These are phyloP conservation scores for Drosophila saltans DNA, from an alignment of 1,140 invertebrate species.

Conservation along the genomic window DNA sequence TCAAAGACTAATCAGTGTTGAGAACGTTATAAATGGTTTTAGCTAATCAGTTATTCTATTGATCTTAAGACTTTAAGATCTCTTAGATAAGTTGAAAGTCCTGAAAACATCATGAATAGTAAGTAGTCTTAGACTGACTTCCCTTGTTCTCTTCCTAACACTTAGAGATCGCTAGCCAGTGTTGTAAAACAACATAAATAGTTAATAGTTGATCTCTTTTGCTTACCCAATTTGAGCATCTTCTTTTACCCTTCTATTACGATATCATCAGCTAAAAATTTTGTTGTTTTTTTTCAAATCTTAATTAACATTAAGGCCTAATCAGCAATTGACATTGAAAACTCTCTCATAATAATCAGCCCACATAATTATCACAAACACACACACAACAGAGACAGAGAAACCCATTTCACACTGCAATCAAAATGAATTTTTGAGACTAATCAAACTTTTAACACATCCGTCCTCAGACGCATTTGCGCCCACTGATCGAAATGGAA, in stretches of 20 bases:
- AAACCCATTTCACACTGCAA: conserved; percentile 24
- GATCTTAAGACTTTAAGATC: too few species aligned
- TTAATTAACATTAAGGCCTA: conserved; percentile 10
- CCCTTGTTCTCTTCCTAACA: too few species aligned
- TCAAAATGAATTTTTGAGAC: conserved; percentile 15
- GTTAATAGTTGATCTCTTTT: conserved; percentile 2
- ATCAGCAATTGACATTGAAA: conserved; percentile 47
- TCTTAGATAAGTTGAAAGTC: too few species aligned
- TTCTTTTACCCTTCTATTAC: background rate
- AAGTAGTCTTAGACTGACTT: background rate
- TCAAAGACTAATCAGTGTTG: too few species aligned
- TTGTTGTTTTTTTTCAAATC: background rate
- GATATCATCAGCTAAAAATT: background rate
- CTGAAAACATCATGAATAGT: conserved; percentile 6
- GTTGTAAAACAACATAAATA: too few species aligned
- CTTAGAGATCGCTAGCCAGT: too few species aligned
- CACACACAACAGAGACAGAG: background rate
- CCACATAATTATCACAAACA: conserved; percentile 34
- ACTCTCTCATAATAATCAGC: conserved; percentile 6
- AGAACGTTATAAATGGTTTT: too few species aligned
- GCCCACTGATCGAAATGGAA: conserved; percentile 24
- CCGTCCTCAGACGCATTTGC: background rate
- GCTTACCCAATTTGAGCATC: background rate
- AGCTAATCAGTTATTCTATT: too few species aligned
- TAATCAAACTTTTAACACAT: conserved; percentile 27